Conservation (phyloP, 2,113 vertebrate genomes). For the Nicator chloris region DNA sequence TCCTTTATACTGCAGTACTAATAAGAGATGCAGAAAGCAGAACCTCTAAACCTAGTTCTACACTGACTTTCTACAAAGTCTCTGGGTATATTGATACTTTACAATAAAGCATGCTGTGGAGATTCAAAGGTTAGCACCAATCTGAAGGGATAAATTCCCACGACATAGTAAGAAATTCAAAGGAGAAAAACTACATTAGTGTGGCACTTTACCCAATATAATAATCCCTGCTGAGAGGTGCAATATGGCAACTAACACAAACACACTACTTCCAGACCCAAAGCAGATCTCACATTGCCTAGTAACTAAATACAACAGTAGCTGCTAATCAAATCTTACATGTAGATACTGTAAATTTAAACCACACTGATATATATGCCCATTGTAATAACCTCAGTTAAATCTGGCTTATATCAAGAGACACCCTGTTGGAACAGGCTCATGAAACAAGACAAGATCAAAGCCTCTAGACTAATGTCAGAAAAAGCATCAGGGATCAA, state of each 20-base stretch:
- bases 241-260: neutral
- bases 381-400: neutral
- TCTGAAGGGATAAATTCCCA: neutral
- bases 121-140: neutral
- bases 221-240: neutral
- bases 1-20: neutral
- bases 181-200: neutral
- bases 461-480: neutral
- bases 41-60: neutral
- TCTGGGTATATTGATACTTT: neutral
- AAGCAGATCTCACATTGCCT: neutral
- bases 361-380: neutral
- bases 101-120: neutral
- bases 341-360: neutral
- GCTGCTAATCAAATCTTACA: neutral
- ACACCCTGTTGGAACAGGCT: neutral
- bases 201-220: neutral
- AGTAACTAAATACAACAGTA: neutral
- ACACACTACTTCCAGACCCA: neutral
- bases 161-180: neutral
- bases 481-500: neutral
- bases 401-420: neutral
- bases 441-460: neutral
- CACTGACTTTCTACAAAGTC: neutral
- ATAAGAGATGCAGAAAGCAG: neutral